phyloP scores from a whole-genome alignment of 1,140 invertebrate genomes.

The Homalodisca vitripennis region DNA sequence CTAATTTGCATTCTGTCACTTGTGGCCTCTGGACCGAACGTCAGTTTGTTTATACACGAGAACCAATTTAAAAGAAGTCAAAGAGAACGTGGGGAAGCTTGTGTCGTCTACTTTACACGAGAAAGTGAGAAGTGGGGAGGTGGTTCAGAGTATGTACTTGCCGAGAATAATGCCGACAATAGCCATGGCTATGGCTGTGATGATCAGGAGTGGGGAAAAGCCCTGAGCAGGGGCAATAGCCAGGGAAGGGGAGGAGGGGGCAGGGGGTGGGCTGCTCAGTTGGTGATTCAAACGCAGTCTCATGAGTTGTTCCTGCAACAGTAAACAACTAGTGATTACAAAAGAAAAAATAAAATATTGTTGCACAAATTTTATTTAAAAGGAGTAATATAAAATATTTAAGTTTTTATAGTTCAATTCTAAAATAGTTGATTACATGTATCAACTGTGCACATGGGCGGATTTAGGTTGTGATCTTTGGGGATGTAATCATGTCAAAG shows the following conservation, averaged over 20 bases:
- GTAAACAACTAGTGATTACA: too few relatives aligned
- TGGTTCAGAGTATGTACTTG: conserved; percentile 47
- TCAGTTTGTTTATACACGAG: conserved; percentile 27
- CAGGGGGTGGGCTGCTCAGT: conserved; percentile 34
- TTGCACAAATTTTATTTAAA: too few relatives aligned
- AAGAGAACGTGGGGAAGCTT: conserved; percentile 23
- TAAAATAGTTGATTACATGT: too few relatives aligned
- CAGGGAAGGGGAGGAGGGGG: conserved; percentile 29
- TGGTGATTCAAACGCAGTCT: conserved; percentile 32
- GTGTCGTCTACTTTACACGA: conserved; percentile 28
- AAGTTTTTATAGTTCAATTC: too few relatives aligned
- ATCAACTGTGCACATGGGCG: too few relatives aligned
- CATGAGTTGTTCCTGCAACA: conserved; percentile 34
- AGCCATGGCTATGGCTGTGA: conserved; percentile 46
- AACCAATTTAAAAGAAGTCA: conserved; percentile 27
- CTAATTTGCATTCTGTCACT: conserved; percentile 5
- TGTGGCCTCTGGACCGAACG: neutral
- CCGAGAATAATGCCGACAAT: conserved; percentile 52
- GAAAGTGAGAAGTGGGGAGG: conserved; percentile 25
- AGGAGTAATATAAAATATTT: too few relatives aligned
- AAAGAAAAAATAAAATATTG: too few relatives aligned
- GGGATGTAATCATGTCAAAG: too few relatives aligned
- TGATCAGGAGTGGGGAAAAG: conserved; percentile 49
- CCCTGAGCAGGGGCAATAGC: conserved; percentile 35
- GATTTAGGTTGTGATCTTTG: too few relatives aligned